Conservation (phyloP, 2,888 invertebrate species). For the Zygogramma bicolorata region DNA sequence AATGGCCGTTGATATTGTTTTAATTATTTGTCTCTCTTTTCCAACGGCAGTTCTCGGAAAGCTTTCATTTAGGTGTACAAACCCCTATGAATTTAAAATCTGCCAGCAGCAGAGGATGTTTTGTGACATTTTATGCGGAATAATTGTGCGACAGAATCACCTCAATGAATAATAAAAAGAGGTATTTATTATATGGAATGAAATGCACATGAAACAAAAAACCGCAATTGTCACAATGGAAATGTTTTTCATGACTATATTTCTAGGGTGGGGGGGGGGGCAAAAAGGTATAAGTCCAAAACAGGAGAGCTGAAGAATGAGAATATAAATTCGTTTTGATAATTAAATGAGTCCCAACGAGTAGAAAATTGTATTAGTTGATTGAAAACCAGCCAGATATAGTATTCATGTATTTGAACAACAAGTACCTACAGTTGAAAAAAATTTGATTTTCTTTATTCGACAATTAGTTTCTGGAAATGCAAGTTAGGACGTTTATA, state of each 20-base stretch:
- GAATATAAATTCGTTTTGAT: too few relatives aligned
- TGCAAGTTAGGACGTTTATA: too few relatives aligned
- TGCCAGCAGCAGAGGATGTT: neutral
- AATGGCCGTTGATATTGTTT: constrained; percentile 1
- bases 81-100: neutral
- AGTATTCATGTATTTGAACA: too few relatives aligned
- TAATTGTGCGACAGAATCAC: neutral
- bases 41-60: neutral
- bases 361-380: too few relatives aligned
- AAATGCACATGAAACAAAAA: neutral
- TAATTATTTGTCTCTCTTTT: neutral
- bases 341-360: too few relatives aligned
- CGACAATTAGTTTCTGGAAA: too few relatives aligned
- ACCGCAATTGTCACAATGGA: neutral
- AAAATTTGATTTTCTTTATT: too few relatives aligned
- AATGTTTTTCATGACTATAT: neutral
- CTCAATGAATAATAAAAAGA: neutral
- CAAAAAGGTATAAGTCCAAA: too few relatives aligned
- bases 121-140: neutral
- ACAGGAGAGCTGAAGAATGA: too few relatives aligned
- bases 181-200: neutral
- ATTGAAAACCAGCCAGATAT: too few relatives aligned
- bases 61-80: neutral
- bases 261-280: too few relatives aligned
- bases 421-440: too few relatives aligned